Conservation (phyloP, 2,113 vertebrate genomes). For the Cygnus buccinator region DNA sequence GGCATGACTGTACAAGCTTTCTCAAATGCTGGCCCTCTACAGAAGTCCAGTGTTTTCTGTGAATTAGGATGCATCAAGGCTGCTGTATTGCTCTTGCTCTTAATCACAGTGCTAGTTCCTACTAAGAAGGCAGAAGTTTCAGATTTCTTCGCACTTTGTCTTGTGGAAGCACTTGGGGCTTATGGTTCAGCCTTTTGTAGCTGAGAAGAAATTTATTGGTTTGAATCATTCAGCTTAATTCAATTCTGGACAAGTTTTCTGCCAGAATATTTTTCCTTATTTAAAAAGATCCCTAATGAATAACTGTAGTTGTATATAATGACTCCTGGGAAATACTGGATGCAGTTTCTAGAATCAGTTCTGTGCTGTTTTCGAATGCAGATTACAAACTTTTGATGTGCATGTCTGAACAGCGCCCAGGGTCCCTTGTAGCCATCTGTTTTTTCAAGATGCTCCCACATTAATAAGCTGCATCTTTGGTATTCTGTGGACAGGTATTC, state of each 20-base stretch:
- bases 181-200: neutral
- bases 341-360: neutral
- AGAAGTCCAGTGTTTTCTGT: conserved; percentile 5
- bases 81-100: neutral
- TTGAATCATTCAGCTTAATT: conserved; percentile 30
- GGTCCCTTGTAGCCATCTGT: neutral
- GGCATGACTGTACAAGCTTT: neutral
- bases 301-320: conserved; percentile 5
- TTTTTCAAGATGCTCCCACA: neutral
- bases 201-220: conserved; percentile 27
- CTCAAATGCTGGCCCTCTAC: neutral
- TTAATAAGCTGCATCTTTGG: neutral
- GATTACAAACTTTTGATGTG: neutral
- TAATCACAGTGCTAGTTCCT: neutral
- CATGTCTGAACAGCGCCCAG: neutral
- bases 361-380: neutral
- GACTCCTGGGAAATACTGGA: neutral
- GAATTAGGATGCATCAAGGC: neutral
- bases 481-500: neutral
- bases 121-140: neutral
- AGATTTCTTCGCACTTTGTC: neutral
- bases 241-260: neutral
- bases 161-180: neutral
- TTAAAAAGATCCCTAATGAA: conserved; percentile 48
- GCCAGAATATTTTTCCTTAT: neutral